phyloP scores from a whole-genome alignment of 1,140 invertebrate species.

The Ips typographus region DNA sequence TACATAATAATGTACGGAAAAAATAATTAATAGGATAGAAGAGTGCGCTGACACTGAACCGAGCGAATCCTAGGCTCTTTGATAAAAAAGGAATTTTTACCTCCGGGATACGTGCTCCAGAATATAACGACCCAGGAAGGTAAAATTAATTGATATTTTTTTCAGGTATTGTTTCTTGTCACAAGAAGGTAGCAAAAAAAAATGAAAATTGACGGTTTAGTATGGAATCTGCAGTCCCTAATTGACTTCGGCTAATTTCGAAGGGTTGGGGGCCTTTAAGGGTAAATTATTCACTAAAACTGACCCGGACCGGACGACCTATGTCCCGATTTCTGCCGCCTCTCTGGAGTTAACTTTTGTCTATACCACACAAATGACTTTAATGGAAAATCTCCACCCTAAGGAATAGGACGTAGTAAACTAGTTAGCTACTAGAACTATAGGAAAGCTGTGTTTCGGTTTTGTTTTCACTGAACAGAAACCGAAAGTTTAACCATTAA shows the following conservation, averaged over 20 bases:
- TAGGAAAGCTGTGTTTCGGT: too few species aligned
- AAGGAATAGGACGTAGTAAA: conserved; percentile 3
- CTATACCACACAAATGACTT: conserved; percentile 6
- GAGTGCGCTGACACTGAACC: conserved; percentile 16
- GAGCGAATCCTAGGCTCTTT: conserved; percentile 20
- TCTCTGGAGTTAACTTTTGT: conserved; percentile 4
- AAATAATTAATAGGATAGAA: conserved; percentile 28
- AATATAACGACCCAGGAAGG: conserved; percentile 8
- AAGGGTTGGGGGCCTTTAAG: conserved; percentile 5
- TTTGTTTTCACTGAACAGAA: too few species aligned
- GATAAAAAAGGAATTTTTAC: conserved; percentile 23
- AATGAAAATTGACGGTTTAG: not conserved
- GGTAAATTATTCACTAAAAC: conserved; percentile 14
- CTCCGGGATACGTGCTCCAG: conserved; percentile 7
- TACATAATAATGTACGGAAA: conserved; percentile 25
- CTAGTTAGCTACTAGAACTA: not conserved
- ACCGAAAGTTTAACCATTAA: too few species aligned
- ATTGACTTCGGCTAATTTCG: conserved; percentile 8
- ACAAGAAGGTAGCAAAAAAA: not conserved
- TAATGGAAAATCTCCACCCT: conserved; percentile 5
- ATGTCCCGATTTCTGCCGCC: conserved; percentile 2
- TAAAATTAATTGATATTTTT: conserved; percentile 13
- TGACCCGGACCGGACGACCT: conserved; percentile 2
- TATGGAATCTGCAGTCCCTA: not conserved
- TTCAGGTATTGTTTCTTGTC: not conserved